Base-by-base conservation (phyloP, 2,888 invertebrate genomes). In the Agonopterix heracliana region DNA sequence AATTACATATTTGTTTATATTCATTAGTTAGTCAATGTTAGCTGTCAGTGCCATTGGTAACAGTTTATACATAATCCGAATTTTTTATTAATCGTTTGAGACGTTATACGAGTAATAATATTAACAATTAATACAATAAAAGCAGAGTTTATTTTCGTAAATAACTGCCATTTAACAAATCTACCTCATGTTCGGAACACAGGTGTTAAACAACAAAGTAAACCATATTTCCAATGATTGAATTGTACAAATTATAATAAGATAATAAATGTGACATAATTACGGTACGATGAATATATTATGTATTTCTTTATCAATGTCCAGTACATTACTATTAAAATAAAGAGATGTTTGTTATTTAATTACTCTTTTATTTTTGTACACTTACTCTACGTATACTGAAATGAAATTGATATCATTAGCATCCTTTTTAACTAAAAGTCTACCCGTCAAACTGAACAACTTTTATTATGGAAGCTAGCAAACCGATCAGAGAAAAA, bases 331-430 rank as follows among this genome's bases (percentile, higher is more conserved):
- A 80, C 68, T 82, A 87, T 81, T 78, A 78, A 26, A 74, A 81
- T 86, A 84, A 86, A 84, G 74, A 81, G 71, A 88, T 88, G 86
- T 85, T 88, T 88, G 88, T 88, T 88, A 88, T 86, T 81, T 76
- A 81, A 60, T 50, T 57, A 46, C 58, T 59, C 61, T 63, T 55
- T 53, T 46, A 26, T 26, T 26, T 26, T 26, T 7, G 14, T 26
- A 26, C 7, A 7, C 26, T 26, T 26, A 26, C 7, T 26, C 26
- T 26, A 5, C 26, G n/a, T n/a, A n/a, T 26, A 17, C 2, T 1
- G 4, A 4, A 4, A 4, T 17, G 17, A 17, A 17, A 17, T 17
- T 17, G 17, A 17, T 17, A 17, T 17, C 17, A 17, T 17, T 17
- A 1, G 17, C 17, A 17, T 17, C 17, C 17, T 17, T 17, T 17